Evolutionary conservation across 2,888 invertebrate genomes (phyloP).

Genomic region (Thysanoteuthis rhombus): DNA sequence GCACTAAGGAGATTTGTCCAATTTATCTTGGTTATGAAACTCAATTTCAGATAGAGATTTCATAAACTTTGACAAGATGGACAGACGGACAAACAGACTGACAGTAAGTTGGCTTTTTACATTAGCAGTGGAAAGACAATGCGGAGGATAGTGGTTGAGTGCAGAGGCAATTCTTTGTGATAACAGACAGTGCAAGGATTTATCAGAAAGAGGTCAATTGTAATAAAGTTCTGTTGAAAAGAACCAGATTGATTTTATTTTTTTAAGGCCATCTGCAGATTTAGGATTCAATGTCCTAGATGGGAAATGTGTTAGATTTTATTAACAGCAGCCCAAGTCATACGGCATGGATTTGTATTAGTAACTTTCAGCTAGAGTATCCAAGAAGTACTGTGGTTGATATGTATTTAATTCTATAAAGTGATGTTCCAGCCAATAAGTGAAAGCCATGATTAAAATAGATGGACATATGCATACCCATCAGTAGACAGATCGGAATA

Average conservation of each 20-base stretch:
- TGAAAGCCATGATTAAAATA: neutral
- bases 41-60: conserved; percentile 24
- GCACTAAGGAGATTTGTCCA: neutral
- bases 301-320: neutral
- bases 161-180: neutral
- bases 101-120: neutral
- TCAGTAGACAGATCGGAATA: neutral
- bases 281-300: neutral
- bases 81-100: neutral
- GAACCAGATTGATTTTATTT: neutral
- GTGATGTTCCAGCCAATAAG: neutral
- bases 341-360: neutral
- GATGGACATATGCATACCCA: neutral
- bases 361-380: neutral
- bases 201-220: neutral
- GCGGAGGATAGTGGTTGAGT: neutral
- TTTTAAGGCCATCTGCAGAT: neutral
- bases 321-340: neutral
- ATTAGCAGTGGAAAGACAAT: neutral
- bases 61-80: conserved; percentile 26
- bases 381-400: neutral
- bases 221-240: neutral
- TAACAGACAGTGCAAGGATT: neutral
- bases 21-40: conserved; percentile 27
- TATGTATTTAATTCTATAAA: neutral